These are phyloP conservation scores for Geotrypetes seraphini DNA, from an alignment of 2,797 vertebrate genomes.

Conservation along the genomic window DNA sequence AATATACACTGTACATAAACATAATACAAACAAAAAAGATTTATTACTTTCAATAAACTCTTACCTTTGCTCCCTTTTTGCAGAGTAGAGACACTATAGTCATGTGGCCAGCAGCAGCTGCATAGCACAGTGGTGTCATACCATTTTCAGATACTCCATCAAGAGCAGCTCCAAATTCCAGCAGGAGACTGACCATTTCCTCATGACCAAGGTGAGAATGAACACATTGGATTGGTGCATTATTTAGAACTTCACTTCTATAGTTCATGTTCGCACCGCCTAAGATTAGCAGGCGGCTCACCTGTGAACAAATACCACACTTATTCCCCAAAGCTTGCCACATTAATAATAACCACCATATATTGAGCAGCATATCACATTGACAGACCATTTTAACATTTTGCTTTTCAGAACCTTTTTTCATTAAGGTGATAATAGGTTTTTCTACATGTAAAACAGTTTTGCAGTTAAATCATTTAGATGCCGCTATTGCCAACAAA, in stretches of 20 bases:
- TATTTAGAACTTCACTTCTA: conserved; percentile 89
- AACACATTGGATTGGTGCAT: conserved; percentile 85
- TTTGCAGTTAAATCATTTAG: too few species aligned
- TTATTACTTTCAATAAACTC: neutral
- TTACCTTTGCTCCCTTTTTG: conserved; percentile 80
- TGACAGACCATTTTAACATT: too few species aligned
- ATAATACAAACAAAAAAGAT: neutral
- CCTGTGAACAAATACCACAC: conserved; percentile 50
- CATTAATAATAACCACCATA: too few species aligned
- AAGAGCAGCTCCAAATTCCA: conserved; percentile 81
- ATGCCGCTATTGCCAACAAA: too few species aligned
- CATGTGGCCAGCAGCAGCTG: conserved; percentile 82
- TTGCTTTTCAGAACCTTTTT: too few species aligned
- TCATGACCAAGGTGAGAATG: conserved; percentile 90
- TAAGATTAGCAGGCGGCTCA: conserved; percentile 91
- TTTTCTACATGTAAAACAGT: too few species aligned
- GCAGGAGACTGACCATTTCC: conserved; percentile 77
- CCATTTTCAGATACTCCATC: conserved; percentile 81
- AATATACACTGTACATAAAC: too few species aligned
- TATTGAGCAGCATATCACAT: too few species aligned
- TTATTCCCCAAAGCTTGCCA: too few species aligned
- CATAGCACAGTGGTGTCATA: conserved; percentile 82
- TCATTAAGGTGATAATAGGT: too few species aligned
- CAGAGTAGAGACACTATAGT: conserved; percentile 74
- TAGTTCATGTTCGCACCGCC: conserved; percentile 94